phyloP scores from a whole-genome alignment of 1,140 invertebrate genomes.

The Liolophura sinensis region DNA sequence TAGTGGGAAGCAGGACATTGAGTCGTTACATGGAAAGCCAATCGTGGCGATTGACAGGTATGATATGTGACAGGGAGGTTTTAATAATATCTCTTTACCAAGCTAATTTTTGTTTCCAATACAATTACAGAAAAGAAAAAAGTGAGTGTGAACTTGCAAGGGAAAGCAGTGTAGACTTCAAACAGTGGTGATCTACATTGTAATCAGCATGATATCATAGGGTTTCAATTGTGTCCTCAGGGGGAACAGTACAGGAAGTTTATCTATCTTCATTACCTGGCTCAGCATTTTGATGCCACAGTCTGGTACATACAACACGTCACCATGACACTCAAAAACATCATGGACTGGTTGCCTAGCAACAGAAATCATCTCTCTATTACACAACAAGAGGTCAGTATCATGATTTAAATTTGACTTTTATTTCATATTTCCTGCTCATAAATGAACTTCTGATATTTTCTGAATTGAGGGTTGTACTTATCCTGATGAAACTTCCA shows the following conservation, averaged over 20 bases:
- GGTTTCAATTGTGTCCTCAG: conserved; percentile 23
- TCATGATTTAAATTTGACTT: conserved; percentile 5
- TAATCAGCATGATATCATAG: background rate
- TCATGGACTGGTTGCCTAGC: conserved; percentile 35
- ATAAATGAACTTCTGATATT: background rate
- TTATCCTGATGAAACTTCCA: background rate
- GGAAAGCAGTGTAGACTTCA: background rate
- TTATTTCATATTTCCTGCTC: background rate
- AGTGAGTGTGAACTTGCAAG: too few relatives aligned
- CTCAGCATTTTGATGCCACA: conserved; percentile 35
- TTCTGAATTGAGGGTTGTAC: background rate
- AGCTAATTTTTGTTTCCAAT: too few relatives aligned
- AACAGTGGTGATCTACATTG: background rate
- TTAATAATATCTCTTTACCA: too few relatives aligned
- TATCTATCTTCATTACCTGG: conserved; percentile 39
- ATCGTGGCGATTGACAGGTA: too few relatives aligned
- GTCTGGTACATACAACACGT: conserved; percentile 40
- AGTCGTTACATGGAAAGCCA: too few relatives aligned
- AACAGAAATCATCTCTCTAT: conserved; percentile 30
- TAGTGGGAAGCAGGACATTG: too few relatives aligned
- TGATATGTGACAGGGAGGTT: too few relatives aligned
- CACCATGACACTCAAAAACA: conserved; percentile 20
- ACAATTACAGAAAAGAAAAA: too few relatives aligned
- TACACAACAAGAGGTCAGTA: conserved; percentile 38
- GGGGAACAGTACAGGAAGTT: conserved; percentile 43